phyloP scores from a whole-genome alignment of 2,888 invertebrate species.

The Tinea pellionella region DNA sequence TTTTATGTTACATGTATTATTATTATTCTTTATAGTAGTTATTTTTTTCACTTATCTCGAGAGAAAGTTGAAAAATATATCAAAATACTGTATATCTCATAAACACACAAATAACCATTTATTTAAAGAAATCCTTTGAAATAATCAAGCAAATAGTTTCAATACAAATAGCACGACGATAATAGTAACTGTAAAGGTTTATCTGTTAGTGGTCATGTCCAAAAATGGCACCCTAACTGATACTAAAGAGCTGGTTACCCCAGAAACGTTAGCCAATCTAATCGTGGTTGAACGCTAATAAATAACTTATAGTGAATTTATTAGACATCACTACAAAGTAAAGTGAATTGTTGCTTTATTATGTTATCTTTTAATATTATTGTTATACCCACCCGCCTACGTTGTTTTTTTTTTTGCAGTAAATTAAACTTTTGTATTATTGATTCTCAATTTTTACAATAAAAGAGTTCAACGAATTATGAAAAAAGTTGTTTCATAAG shows the following conservation, averaged over 20 bases:
- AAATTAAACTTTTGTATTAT: no score
- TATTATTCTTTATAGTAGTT: no score
- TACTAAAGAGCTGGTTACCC: conserved; percentile 1
- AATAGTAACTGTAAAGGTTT: neutral
- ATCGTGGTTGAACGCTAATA: neutral
- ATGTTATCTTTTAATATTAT: neutral
- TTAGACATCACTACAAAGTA: neutral
- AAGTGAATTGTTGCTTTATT: neutral
- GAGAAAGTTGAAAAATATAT: no score
- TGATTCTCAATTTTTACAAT: no score
- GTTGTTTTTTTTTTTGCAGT: no score
- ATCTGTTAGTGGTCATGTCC: conserved; percentile 2
- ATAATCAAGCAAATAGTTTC: neutral
- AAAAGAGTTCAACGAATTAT: no score
- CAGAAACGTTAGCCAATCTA: conserved; percentile 1
- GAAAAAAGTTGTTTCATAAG: no score
- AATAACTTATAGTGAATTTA: neutral
- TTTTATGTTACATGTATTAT: no score
- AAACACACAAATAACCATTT: no score
- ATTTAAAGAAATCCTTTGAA: neutral
- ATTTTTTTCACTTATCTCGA: no score
- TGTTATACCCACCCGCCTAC: no score
- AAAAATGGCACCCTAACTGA: neutral
- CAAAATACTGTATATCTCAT: no score
- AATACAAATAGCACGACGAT: neutral